phyloP scores from a whole-genome alignment of 1,140 invertebrate species.

The Drosophila arawakana region DNA sequence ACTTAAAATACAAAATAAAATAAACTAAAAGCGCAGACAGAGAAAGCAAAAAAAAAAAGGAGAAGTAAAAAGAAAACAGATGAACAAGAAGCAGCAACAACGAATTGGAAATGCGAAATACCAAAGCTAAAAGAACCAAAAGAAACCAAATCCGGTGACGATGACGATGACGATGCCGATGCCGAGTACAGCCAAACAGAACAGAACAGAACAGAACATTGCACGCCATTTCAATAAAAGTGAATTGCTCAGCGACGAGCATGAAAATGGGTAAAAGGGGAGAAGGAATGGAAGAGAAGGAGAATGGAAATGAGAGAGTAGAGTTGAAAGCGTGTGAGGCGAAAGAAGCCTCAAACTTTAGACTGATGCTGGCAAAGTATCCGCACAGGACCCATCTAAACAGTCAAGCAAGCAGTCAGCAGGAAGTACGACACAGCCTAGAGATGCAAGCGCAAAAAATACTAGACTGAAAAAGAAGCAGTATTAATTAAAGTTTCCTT shows the following conservation, averaged over 20 bases:
- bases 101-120: conserved; percentile 56
- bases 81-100: conserved; percentile 30
- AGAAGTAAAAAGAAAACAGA: conserved; percentile 18
- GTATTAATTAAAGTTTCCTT: too few relatives aligned
- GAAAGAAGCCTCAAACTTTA: conserved; percentile 69
- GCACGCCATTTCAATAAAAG: conserved; percentile 84
- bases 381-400: conserved; percentile 52
- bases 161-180: too few relatives aligned
- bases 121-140: conserved; percentile 37
- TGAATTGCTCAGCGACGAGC: conserved; percentile 75
- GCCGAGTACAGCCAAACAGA: conserved; percentile 42
- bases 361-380: conserved; percentile 62
- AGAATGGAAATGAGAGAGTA: not conserved
- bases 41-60: conserved; percentile 15
- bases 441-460: not conserved
- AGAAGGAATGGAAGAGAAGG: not conserved
- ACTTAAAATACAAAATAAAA: conserved; percentile 81
- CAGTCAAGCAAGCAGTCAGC: conserved; percentile 19
- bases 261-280: not conserved
- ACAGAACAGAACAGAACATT: conserved; percentile 69
- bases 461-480: not conserved
- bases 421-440: conserved; percentile 23
- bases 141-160: conserved; percentile 43
- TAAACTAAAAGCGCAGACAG: conserved; percentile 60
- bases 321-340: conserved; percentile 20